A percentile compares a stretch with the other conserved stretches of the same genome.
Evolutionary conservation across 2,113 vertebrate species (phyloP).

Genomic region (Origma solitaria): DNA sequence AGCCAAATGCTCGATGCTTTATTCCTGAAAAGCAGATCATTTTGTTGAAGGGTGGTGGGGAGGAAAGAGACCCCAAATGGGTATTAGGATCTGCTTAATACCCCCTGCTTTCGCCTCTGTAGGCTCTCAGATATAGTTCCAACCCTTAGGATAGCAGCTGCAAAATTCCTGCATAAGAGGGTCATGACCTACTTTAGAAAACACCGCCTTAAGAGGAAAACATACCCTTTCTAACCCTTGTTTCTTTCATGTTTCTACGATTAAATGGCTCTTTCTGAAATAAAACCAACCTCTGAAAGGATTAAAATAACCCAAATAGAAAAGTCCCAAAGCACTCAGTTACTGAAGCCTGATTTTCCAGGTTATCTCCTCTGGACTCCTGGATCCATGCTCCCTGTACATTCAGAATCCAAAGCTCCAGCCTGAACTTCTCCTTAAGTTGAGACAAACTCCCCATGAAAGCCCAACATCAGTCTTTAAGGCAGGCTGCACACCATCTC

Average conservation of each 20-base stretch:
- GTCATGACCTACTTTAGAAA: conserved; percentile 47
- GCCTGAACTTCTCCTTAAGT: background rate
- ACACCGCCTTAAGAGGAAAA: conserved; percentile 9
- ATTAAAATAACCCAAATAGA: background rate
- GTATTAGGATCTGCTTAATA: background rate
- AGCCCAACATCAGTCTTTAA: background rate
- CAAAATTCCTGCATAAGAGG: conserved; percentile 45
- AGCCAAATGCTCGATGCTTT: background rate
- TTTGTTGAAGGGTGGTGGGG: background rate
- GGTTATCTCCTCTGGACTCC: background rate
- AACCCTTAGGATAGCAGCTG: conserved; percentile 17
- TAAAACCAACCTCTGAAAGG: background rate
- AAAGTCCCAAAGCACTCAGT: background rate
- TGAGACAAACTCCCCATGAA: background rate
- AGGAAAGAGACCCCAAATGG: background rate
- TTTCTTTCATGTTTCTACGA: background rate
- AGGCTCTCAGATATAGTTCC: background rate
- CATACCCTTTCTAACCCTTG: conserved; percentile 1
- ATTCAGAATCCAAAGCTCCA: background rate
- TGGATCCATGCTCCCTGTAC: background rate
- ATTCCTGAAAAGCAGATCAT: conserved; percentile 48
- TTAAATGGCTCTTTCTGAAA: background rate
- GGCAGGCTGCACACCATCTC: background rate
- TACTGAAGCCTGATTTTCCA: background rate
- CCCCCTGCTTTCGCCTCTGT: background rate